Conservation (phyloP, 2,888 invertebrate genomes). For the Eristalis tenax region DNA sequence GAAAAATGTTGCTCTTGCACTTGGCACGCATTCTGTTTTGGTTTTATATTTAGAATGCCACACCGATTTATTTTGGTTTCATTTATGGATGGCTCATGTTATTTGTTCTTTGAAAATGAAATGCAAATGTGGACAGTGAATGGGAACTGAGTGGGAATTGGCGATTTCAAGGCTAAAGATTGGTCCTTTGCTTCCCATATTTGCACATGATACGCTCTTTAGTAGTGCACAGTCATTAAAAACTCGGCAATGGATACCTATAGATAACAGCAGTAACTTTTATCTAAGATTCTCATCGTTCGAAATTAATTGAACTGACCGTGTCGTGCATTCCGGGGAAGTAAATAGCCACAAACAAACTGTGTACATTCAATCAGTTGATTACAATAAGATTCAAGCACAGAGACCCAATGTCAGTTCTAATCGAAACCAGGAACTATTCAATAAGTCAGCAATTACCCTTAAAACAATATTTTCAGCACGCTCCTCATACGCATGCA, state of each 20-base stretch:
- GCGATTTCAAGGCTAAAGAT: neutral
- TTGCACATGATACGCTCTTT: neutral
- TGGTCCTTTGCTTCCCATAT: neutral
- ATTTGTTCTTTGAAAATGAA: conserved; percentile 15
- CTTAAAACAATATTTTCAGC: conserved; percentile 48
- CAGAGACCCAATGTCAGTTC: conserved; percentile 38
- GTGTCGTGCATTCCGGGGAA: neutral
- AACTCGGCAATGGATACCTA: no score
- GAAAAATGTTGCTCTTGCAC: conserved; percentile 68
- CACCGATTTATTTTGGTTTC: conserved; percentile 28
- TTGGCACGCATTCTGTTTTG: conserved; percentile 73
- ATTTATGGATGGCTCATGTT: conserved; percentile 39
- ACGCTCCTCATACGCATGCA: conserved; percentile 51
- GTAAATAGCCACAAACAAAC: neutral
- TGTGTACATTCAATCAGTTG: neutral
- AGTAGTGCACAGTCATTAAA: neutral
- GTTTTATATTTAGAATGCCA: conserved; percentile 35
- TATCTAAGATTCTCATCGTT: no score
- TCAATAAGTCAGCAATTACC: conserved; percentile 29
- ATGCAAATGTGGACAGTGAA: conserved; percentile 7
- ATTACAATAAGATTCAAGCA: neutral
- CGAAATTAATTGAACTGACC: neutral
- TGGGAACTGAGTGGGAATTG: neutral
- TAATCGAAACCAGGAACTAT: conserved; percentile 58
- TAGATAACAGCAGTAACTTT: no score